Evolutionary conservation across 2,113 vertebrate genomes (phyloP).

Genomic region (human (Homo sapiens)): DNA sequence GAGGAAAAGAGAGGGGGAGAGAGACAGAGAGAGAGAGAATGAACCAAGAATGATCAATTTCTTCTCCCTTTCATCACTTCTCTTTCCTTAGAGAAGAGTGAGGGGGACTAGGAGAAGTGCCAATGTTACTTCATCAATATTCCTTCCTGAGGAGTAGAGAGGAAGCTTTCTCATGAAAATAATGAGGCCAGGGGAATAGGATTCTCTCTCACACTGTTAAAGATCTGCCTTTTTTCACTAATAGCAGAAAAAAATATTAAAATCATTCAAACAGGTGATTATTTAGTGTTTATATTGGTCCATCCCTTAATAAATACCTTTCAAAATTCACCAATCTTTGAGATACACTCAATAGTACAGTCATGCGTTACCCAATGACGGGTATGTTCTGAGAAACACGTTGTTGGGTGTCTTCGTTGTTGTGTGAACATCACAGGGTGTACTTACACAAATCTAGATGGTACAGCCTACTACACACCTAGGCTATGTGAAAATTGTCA

Average conservation of each 20-base stretch:
- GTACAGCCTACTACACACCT: not conserved
- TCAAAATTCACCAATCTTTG: not conserved
- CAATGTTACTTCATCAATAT: not conserved
- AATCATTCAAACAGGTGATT: not conserved
- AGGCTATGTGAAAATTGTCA: not conserved
- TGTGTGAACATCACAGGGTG: not conserved
- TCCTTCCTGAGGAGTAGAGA: constrained; percentile 12
- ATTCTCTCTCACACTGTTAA: constrained; percentile 15
- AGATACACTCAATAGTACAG: not conserved
- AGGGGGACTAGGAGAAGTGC: not conserved
- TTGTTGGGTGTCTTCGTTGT: not conserved
- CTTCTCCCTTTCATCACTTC: no score
- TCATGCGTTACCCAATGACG: not conserved
- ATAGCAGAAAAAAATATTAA: not conserved
- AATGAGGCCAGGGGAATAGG: not conserved
- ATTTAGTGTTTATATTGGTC: not conserved
- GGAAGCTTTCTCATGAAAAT: constrained; percentile 8
- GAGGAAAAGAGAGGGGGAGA: not conserved
- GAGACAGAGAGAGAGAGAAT: not conserved
- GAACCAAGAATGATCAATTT: no score
- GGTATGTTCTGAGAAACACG: not conserved
- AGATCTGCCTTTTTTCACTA: not conserved
- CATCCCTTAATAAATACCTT: not conserved
- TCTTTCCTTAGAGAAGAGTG: no score
- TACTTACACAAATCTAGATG: not conserved